phyloP scores from a whole-genome alignment of 1,140 invertebrate species.

The Laupala kohalensis region DNA sequence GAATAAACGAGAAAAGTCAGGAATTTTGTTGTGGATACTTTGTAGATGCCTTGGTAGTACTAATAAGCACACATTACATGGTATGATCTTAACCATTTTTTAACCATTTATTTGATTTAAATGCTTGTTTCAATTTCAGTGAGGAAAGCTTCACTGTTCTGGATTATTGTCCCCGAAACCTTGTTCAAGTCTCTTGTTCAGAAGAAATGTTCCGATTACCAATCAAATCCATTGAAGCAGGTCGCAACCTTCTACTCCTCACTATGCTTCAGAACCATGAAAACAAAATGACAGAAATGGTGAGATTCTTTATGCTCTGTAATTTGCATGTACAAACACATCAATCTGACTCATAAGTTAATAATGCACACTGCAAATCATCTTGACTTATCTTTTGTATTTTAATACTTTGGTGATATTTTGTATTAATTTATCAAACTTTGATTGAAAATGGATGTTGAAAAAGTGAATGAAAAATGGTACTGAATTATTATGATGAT shows the following conservation, averaged over 20 bases:
- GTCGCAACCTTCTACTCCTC: conserved; percentile 51
- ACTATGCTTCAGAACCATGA: conserved; percentile 74
- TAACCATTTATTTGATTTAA: too few relatives aligned
- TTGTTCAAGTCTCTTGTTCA: conserved; percentile 49
- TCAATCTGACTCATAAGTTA: not conserved
- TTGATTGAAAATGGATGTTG: too few relatives aligned
- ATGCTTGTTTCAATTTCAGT: conserved; percentile 33
- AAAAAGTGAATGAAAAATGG: too few relatives aligned
- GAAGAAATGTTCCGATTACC: conserved; percentile 33
- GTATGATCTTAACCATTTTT: too few relatives aligned
- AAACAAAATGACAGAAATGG: conserved; percentile 61
- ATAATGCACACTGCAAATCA: not conserved
- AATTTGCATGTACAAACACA: not conserved
- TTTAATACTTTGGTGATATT: too few relatives aligned
- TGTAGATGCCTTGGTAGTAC: too few relatives aligned
- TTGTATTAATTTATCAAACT: too few relatives aligned
- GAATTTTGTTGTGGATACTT: too few relatives aligned
- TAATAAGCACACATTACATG: too few relatives aligned
- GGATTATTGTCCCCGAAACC: conserved; percentile 66
- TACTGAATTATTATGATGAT: too few relatives aligned
- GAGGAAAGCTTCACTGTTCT: conserved; percentile 63
- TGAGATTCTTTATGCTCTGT: conserved; percentile 38
- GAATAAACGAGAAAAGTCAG: too few relatives aligned
- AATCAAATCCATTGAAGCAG: conserved; percentile 4
- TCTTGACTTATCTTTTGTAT: not conserved